Conservation (phyloP, 2,113 vertebrate species). For the Macquaria ambigua region DNA sequence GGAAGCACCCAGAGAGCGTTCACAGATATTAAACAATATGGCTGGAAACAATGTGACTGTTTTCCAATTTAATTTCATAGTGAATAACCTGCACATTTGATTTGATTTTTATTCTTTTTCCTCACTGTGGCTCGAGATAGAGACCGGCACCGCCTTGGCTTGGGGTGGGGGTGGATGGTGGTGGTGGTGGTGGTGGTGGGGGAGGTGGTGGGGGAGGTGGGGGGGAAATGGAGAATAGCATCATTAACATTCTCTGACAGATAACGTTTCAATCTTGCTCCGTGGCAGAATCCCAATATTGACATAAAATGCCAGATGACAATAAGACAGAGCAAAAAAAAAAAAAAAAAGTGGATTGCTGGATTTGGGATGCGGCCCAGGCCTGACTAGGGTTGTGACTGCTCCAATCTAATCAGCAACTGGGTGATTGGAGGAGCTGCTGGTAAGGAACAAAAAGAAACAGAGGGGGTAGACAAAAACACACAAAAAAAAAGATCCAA, state of each 20-base stretch:
- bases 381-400: slow-evolving; percentile 49
- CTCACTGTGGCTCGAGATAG: slow-evolving; percentile 50
- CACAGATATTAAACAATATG: slow-evolving; percentile 83
- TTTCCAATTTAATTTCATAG: slow-evolving; percentile 85
- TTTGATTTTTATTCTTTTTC: slow-evolving; percentile 75
- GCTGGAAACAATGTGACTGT: slow-evolving; percentile 75
- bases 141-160: slow-evolving; percentile 29
- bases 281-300: slow-evolving; percentile 68
- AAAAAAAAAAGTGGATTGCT: not conserved
- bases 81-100: slow-evolving; percentile 83
- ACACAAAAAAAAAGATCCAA: slow-evolving; percentile 22
- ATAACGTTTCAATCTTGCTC: slow-evolving; percentile 81
- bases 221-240: slow-evolving; percentile 73
- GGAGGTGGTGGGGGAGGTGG: not conserved
- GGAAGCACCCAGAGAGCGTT: slow-evolving; percentile 70
- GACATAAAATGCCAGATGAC: slow-evolving; percentile 75
- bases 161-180: not conserved
- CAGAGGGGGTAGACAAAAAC: not conserved
- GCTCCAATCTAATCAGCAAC: slow-evolving; percentile 71
- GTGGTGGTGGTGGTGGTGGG: not conserved
- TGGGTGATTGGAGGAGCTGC: slow-evolving; percentile 65
- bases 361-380: slow-evolving; percentile 54
- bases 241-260: slow-evolving; percentile 83
- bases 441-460: slow-evolving; percentile 17
- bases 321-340: slow-evolving; percentile 38